Base-by-base conservation (phyloP, 2,113 vertebrate species). In the Sisor rabdophorus region DNA sequence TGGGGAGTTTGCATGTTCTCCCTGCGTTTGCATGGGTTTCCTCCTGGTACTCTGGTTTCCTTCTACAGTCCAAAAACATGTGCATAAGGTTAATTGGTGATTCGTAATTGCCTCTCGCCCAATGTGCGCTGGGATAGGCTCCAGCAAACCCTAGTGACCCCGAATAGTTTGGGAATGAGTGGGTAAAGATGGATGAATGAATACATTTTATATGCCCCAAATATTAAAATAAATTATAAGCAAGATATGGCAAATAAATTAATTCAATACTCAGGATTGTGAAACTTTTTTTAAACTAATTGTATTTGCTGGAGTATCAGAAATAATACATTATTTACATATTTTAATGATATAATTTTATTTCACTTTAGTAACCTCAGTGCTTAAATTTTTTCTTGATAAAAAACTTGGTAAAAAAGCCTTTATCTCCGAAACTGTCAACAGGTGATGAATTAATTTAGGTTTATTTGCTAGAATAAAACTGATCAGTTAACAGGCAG, bases 221-320 rank as follows among this genome's bases (percentile, higher is more conserved):
- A 40, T 40, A 13, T 13, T 20, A 22, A 22, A n/a, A 44, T 32
- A n/a, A 12, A 1, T 12, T 32, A 40, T 63, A 64, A 5, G 7
- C 15, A 32, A 30, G 1, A 30, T 30, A 36, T 36, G 6, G 3
- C 2, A 6, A 36, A 5, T n/a, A 64, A 40, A 2, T n/a, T 44
- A n/a, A n/a, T n/a, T 6, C 12, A 20, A 36, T 22, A 56, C 28
- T 44, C 65, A 60, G 71, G 87, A 81, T 83, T 36, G 32, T 44
- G 24, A 71, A 40, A n/a, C 87, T 85, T n/a, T n/a, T n/a, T n/a
- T n/a, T n/a, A n/a, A n/a, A 86, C 87, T 87, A 85, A 86, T 79
- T 85, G 61, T 13, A 55, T 76, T 63, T n/a, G 36, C 11, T 32
- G 6, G 68, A 74, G 76, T 78, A 61, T 83, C 65, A 83, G 17